Evolutionary conservation across 92 coral and sea anemone genomes (phyloP).

Genomic region (Actinostola sp.): DNA sequence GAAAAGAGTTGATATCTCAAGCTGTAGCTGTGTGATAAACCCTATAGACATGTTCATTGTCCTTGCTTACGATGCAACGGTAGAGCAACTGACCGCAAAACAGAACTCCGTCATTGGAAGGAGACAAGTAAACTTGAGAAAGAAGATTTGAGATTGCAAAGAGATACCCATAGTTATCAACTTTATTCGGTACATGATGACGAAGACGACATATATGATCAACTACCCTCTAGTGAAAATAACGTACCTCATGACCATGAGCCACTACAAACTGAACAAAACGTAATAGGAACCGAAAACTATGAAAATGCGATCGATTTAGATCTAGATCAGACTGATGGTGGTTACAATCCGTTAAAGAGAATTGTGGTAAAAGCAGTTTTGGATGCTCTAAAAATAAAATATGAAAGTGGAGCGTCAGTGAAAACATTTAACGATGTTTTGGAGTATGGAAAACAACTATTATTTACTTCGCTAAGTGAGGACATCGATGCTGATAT

Average conservation of each 20-base stretch:
- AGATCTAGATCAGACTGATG: background rate
- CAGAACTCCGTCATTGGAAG: constrained; percentile 67
- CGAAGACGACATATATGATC: constrained; percentile 1
- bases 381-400: constrained; percentile 65
- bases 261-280: background rate
- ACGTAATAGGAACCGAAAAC: background rate
- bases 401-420: constrained; percentile 65
- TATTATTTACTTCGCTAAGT: constrained; percentile 37
- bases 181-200: background rate
- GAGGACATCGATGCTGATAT: constrained; percentile 61
- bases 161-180: background rate
- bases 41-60: constrained; percentile 76
- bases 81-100: constrained; percentile 64
- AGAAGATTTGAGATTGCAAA: background rate
- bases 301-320: background rate
- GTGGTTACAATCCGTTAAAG: constrained; percentile 27
- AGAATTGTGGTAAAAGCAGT: constrained; percentile 63
- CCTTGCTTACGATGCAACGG: constrained; percentile 66
- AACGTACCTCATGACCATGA: background rate
- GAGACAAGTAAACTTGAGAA: constrained; percentile 29
- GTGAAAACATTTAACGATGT: constrained; percentile 64
- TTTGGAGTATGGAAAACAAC: constrained; percentile 62
- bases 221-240: background rate
- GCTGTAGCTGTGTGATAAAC: constrained; percentile 62
- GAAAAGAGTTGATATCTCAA: constrained; percentile 56